Percentiles rank a stretch among this genome's conserved stretches.
Evolutionary conservation across 1,140 invertebrate species (phyloP).

Genomic region (Trachymyrmex septentrionalis): DNA sequence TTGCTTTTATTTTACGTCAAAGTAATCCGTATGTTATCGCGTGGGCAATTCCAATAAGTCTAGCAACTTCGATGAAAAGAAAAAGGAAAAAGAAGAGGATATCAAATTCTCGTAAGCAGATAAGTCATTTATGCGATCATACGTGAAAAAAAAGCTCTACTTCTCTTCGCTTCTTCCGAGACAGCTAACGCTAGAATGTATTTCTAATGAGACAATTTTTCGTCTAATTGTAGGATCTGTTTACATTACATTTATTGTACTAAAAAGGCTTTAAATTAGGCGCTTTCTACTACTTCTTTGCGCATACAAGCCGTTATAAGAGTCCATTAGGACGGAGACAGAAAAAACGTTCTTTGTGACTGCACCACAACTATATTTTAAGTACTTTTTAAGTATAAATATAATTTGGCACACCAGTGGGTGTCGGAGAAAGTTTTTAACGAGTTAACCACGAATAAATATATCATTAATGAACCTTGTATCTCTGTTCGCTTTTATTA

Average conservation of each 20-base stretch:
- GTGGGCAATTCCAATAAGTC: not conserved
- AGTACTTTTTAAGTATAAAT: conserved; percentile 5
- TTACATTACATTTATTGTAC: not conserved
- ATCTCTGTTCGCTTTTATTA: not conserved
- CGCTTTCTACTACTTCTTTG: not conserved
- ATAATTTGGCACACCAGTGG: not conserved
- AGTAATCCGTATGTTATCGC: not conserved
- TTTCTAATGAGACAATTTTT: conserved; percentile 2
- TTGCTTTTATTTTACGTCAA: not conserved
- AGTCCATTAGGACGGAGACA: not conserved
- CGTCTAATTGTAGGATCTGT: not conserved
- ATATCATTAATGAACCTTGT: not conserved
- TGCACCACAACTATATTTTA: not conserved
- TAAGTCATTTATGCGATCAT: not conserved
- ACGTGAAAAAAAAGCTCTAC: not conserved
- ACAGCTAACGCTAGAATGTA: not conserved
- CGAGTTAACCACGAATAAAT: not conserved
- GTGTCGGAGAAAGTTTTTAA: not conserved
- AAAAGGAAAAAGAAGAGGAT: not conserved
- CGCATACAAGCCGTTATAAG: not conserved
- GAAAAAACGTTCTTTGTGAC: not conserved
- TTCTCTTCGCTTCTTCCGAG: not conserved
- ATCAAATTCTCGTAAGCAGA: not conserved
- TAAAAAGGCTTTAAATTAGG: not conserved
- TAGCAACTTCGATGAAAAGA: not conserved